Evolutionary conservation across 2,888 invertebrate species (phyloP).

Genomic region (Trilocha varians): DNA sequence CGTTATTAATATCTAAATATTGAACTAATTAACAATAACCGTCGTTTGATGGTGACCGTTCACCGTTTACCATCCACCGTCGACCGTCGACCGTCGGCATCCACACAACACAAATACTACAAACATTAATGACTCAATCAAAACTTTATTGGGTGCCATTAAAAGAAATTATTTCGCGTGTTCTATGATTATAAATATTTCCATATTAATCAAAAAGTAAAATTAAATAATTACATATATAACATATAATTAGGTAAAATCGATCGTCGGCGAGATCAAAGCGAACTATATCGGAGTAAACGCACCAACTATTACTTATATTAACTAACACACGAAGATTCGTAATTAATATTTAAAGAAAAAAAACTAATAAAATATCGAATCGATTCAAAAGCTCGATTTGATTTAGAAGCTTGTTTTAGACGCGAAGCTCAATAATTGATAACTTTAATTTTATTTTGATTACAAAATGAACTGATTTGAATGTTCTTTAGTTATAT

Average conservation of each 20-base stretch:
- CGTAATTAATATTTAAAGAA: no score
- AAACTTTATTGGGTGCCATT: background rate
- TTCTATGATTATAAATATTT: conserved; percentile 23
- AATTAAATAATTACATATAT: conserved; percentile 23
- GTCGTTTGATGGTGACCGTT: background rate
- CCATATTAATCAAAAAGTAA: conserved; percentile 30
- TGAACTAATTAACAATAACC: background rate
- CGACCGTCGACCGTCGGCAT: background rate
- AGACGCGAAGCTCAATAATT: no score
- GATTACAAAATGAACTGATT: no score
- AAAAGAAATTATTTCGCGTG: conserved; percentile 7
- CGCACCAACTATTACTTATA: no score
- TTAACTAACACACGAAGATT: no score
- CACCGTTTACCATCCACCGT: background rate
- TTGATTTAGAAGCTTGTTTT: no score
- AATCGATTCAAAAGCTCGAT: no score
- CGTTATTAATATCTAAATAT: background rate
- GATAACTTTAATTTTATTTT: no score
- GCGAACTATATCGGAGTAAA: background rate
- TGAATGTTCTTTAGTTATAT: no score
- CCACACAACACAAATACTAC: background rate
- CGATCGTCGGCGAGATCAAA: conserved; percentile 29
- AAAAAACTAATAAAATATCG: no score
- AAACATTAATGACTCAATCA: background rate
- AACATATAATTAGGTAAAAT: conserved; percentile 40